Conservation (phyloP, 2,888 invertebrate genomes). For the Frankliniella fusca region DNA sequence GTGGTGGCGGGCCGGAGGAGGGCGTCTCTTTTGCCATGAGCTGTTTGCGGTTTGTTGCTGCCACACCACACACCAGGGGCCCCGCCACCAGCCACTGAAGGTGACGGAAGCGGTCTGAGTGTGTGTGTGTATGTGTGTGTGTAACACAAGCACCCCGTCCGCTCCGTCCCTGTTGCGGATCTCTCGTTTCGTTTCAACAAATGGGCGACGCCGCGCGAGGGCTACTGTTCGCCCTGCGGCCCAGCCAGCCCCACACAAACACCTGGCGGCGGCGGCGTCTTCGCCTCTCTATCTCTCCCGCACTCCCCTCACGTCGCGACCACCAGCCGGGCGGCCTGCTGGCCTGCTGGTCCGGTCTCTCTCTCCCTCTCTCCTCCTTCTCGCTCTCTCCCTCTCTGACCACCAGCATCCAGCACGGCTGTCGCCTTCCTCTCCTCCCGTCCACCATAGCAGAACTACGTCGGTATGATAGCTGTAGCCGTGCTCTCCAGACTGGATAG, state of each 20-base stretch:
- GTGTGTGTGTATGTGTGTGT: neutral
- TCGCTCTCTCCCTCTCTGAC: neutral
- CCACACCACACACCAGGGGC: neutral
- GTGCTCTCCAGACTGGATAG: too few relatives aligned
- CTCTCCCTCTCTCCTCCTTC: neutral
- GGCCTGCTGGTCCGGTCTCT: neutral
- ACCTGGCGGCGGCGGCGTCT: neutral
- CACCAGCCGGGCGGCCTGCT: neutral
- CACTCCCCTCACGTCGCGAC: neutral
- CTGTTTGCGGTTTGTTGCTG: neutral
- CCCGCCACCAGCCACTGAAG: neutral
- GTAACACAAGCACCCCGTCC: neutral
- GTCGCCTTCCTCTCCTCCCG: neutral
- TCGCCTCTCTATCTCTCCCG: too few relatives aligned
- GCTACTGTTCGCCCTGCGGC: neutral
- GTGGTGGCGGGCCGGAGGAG: neutral
- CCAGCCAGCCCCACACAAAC: neutral
- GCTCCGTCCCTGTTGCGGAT: neutral
- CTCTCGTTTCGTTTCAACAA: slow-evolving; percentile 22
- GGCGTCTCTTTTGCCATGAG: neutral
- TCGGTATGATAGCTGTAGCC: too few relatives aligned
- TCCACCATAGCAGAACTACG: too few relatives aligned
- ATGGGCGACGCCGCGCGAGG: neutral
- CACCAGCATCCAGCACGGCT: too few relatives aligned
- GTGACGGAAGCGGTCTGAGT: neutral